These are phyloP conservation scores for Aegotheles bennettii DNA, from an alignment of 2,113 vertebrate genomes.

Conservation along the genomic window DNA sequence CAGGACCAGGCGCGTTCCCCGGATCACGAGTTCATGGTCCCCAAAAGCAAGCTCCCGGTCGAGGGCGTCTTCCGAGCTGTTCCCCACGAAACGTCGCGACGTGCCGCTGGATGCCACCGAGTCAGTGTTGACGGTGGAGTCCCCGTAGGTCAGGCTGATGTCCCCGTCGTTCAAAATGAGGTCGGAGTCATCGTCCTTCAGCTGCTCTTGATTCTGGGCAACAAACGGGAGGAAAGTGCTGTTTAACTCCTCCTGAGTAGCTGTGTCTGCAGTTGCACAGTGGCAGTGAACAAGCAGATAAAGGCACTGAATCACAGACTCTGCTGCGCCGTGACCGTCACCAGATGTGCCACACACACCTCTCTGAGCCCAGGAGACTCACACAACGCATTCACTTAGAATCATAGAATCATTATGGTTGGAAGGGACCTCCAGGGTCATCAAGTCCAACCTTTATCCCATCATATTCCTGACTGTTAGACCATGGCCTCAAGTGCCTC, in stretches of 20 bases:
- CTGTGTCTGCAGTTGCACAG: rapidly evolving
- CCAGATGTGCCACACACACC: not conserved
- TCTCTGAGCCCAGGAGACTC: not conserved
- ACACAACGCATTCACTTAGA: rapidly evolving
- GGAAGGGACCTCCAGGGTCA: no score
- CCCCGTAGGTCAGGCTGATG: conserved; percentile 90
- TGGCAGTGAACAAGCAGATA: not conserved
- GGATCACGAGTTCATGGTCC: conserved; percentile 91
- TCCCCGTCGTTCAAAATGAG: conserved; percentile 93
- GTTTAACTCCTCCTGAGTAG: not conserved
- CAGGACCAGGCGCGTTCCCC: conserved; percentile 91
- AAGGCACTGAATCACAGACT: rapidly evolving
- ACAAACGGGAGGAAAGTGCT: not conserved
- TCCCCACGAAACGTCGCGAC: conserved; percentile 68
- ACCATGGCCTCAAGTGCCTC: no score
- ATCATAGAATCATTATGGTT: no score
- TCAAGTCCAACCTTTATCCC: no score
- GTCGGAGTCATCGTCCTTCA: conserved; percentile 96
- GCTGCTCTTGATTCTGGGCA: conserved; percentile 88
- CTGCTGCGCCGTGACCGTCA: not conserved
- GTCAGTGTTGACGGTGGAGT: conserved; percentile 86
- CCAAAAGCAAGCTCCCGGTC: conserved; percentile 86
- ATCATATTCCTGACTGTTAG: no score
- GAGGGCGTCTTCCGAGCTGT: conserved; percentile 78
- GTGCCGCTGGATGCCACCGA: conserved; percentile 41